A percentile compares a stretch with the other conserved stretches of the same genome.
These are phyloP conservation scores for Machimus rusticus DNA, from an alignment of 2,888 invertebrate species.

Conservation along the genomic window DNA sequence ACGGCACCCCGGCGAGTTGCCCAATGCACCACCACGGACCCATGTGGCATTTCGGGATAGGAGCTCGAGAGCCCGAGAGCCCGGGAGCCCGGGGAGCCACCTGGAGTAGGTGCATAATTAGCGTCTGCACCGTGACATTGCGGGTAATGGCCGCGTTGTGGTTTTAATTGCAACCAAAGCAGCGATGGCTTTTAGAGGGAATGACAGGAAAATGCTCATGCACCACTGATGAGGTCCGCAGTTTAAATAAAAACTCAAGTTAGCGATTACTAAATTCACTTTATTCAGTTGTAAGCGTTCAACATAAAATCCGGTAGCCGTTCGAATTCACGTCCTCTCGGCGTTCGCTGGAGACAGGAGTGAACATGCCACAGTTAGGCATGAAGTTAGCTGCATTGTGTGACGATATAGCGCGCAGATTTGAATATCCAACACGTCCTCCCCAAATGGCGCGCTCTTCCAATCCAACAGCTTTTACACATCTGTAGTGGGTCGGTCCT, in stretches of 20 bases:
- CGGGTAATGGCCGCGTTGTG: background rate
- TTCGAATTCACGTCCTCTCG: too few relatives aligned
- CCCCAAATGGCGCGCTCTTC: too few relatives aligned
- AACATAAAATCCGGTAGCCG: too few relatives aligned
- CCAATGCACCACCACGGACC: background rate
- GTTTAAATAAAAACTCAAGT: too few relatives aligned
- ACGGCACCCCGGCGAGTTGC: background rate
- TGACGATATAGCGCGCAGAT: too few relatives aligned
- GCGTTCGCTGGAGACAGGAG: too few relatives aligned
- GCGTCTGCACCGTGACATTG: background rate
- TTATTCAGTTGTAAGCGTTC: too few relatives aligned
- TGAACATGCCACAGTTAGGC: too few relatives aligned
- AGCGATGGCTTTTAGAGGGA: background rate
- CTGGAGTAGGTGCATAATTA: background rate
- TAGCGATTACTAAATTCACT: too few relatives aligned
- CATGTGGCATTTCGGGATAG: background rate
- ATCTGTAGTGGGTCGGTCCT: background rate
- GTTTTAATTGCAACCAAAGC: background rate
- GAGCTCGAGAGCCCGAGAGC: background rate
- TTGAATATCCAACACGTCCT: too few relatives aligned
- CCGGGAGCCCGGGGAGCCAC: background rate
- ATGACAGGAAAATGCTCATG: background rate
- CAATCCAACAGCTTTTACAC: background rate
- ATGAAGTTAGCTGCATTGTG: too few relatives aligned
- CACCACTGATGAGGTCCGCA: background rate